These are phyloP conservation scores for Pangasius mekongensis DNA, from an alignment of 2,797 vertebrate genomes.

Conservation along the genomic window DNA sequence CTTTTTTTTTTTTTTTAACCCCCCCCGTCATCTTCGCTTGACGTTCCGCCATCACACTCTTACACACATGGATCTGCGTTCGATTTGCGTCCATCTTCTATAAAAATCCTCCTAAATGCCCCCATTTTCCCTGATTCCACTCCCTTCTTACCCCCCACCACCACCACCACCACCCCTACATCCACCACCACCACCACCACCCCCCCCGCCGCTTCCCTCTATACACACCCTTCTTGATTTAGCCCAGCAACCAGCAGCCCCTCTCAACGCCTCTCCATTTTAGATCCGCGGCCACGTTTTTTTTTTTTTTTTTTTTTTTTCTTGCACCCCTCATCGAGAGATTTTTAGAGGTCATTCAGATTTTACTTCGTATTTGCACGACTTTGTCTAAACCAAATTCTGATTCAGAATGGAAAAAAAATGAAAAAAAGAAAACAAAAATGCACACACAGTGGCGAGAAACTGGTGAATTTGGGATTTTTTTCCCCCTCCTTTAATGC, in stretches of 20 bases:
- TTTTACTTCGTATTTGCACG: not conserved
- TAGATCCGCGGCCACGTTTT: constrained; percentile 48
- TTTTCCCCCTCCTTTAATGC: constrained; percentile 71
- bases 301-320: not conserved
- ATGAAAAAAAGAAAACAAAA: not conserved
- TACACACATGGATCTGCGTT: constrained; percentile 51
- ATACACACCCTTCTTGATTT: constrained; percentile 75
- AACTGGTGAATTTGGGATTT: constrained; percentile 63
- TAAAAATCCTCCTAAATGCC: constrained; percentile 61
- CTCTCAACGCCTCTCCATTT: constrained; percentile 58
- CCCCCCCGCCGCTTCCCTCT: constrained; percentile 52
- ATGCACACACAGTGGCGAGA: not conserved
- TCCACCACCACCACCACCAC: constrained; percentile 37
- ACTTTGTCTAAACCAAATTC: not conserved
- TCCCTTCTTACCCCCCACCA: constrained; percentile 64
- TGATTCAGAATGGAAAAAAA: not conserved
- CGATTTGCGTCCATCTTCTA: constrained; percentile 48
- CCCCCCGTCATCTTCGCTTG: constrained; percentile 65
- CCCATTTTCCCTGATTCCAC: constrained; percentile 60
- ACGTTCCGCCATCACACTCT: constrained; percentile 60
- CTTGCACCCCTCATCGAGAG: constrained; percentile 31
- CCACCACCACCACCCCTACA: constrained; percentile 25
- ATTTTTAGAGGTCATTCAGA: constrained; percentile 47
- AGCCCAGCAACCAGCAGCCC: constrained; percentile 62
- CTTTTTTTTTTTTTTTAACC: constrained; percentile 50